Conservation (phyloP, 1,140 invertebrate genomes). For the Phthorimaea operculella region DNA sequence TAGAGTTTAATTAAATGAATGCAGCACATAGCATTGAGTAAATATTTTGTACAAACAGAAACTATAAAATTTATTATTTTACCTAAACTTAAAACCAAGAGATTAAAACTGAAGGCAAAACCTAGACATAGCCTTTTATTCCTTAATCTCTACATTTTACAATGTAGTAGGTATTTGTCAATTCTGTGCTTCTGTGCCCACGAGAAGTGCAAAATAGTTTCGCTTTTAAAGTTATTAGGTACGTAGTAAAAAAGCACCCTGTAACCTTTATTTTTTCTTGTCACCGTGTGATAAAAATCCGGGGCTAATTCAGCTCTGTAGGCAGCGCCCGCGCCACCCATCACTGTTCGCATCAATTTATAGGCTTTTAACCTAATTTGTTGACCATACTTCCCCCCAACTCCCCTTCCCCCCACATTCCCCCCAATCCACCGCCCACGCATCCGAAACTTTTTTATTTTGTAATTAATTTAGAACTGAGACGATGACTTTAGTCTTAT, state of each 20-base stretch:
- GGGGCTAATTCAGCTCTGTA: constrained; percentile 58
- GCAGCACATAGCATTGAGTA: no score
- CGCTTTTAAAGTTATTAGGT: no score
- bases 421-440: constrained; percentile 27
- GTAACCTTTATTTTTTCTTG: constrained; percentile 46
- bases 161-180: no score
- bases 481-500: constrained; percentile 21
- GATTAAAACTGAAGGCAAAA: no score
- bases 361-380: constrained; percentile 66
- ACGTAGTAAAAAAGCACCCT: constrained; percentile 23
- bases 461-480: constrained; percentile 34
- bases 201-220: no score
- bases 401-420: constrained; percentile 9
- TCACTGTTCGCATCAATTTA: constrained; percentile 59
- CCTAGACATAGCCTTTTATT: no score
- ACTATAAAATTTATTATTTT: no score
- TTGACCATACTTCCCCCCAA: constrained; percentile 26
- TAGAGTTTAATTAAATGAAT: no score
- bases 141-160: no score
- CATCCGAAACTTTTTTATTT: constrained; percentile 25
- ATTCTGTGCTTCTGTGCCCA: no score
- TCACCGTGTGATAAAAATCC: constrained; percentile 57
- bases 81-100: no score
- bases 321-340: constrained; percentile 53
- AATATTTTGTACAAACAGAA: no score